phyloP scores from a whole-genome alignment of 2,113 vertebrate genomes.

The Aldabrachelys gigantea region DNA sequence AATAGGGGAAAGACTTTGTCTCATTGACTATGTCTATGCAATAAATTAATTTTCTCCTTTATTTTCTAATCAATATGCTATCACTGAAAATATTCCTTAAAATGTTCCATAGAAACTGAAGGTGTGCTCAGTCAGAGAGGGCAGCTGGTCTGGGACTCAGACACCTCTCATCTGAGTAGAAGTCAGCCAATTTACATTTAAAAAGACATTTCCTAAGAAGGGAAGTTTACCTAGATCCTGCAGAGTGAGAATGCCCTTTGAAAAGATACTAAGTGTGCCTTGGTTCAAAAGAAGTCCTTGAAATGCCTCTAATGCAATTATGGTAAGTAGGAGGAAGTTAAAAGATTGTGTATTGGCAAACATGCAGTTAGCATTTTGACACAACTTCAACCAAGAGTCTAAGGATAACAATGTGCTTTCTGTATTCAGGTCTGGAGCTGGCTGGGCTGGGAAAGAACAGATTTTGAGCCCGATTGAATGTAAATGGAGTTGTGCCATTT shows the following conservation, averaged over 20 bases:
- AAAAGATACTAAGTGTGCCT: slow-evolving; percentile 63
- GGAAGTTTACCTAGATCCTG: slow-evolving; percentile 68
- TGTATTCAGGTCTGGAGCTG: neutral
- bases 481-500: slow-evolving; percentile 34
- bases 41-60: neutral
- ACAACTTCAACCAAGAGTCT: slow-evolving; percentile 54
- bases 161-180: slow-evolving; percentile 46
- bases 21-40: neutral
- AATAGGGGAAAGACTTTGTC: neutral
- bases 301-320: slow-evolving; percentile 72
- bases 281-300: slow-evolving; percentile 72
- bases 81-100: neutral
- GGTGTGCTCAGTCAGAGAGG: slow-evolving; percentile 22
- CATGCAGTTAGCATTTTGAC: slow-evolving; percentile 58
- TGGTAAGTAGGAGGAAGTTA: slow-evolving; percentile 67
- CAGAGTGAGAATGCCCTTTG: slow-evolving; percentile 59
- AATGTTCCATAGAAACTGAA: neutral
- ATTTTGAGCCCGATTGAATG: neutral
- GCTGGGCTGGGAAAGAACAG: slow-evolving; percentile 50
- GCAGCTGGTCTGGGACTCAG: slow-evolving; percentile 22
- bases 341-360: slow-evolving; percentile 60
- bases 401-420: slow-evolving; percentile 47
- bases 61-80: neutral
- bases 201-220: slow-evolving; percentile 45
- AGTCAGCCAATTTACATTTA: slow-evolving; percentile 59